Conservation (phyloP, 2,113 vertebrate genomes). For the Meriones unguiculatus region DNA sequence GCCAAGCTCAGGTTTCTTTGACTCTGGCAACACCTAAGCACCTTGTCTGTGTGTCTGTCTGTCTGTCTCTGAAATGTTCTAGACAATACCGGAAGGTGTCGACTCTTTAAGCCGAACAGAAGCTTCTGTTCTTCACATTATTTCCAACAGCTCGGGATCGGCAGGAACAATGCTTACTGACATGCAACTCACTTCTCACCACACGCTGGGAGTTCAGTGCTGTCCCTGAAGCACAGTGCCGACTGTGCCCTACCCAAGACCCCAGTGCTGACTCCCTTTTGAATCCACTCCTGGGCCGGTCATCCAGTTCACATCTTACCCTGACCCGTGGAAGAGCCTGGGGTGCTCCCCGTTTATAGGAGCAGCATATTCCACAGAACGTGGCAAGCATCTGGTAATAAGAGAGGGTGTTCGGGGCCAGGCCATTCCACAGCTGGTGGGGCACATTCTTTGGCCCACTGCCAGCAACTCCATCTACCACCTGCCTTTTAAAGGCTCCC, state of each 20-base stretch:
- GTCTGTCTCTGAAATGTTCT: fast-evolving
- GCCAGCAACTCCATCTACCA: not conserved
- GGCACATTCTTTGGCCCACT: not conserved
- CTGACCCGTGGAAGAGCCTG: not conserved
- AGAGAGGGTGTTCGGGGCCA: not conserved
- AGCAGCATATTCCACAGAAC: not conserved
- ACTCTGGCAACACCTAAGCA: fast-evolving
- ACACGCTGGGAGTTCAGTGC: not conserved
- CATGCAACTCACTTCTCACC: fast-evolving
- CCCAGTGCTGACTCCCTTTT: not conserved
- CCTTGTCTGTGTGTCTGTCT: not conserved
- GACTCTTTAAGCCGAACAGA: fast-evolving
- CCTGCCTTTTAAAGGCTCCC: not conserved
- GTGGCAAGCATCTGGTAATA: not conserved
- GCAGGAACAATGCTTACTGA: fast-evolving
- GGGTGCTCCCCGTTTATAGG: not conserved
- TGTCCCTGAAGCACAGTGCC: not conserved
- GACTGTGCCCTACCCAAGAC: not conserved
- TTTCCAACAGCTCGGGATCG: fast-evolving
- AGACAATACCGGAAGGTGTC: too few relatives aligned
- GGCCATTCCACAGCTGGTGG: not conserved
- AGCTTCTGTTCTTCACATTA: too few relatives aligned
- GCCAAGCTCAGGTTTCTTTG: too few relatives aligned
- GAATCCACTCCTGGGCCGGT: not conserved
- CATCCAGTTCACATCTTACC: not conserved